Evolutionary conservation across 2,113 vertebrate genomes (phyloP).

Genomic region (Stercorarius parasiticus): DNA sequence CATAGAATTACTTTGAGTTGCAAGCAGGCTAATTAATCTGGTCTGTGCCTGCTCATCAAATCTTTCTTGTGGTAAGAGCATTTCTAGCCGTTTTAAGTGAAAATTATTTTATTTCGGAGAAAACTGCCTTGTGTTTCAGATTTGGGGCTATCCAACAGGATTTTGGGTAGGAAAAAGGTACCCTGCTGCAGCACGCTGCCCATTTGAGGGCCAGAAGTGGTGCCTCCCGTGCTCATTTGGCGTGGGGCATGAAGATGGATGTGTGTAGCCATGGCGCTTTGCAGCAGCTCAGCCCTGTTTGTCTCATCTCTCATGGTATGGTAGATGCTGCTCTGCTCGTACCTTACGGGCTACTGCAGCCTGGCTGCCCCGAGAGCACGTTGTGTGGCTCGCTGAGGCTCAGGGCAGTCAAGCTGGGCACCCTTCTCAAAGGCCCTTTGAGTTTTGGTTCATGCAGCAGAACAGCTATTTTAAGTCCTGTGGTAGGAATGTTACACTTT

Average conservation of each 20-base stretch:
- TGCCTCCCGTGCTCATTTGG: accelerated
- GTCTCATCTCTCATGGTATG: not conserved
- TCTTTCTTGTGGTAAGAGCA: slow-evolving; percentile 38
- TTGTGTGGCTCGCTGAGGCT: not conserved
- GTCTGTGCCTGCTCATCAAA: slow-evolving; percentile 16
- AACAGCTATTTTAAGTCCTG: not conserved
- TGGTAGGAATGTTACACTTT: not conserved
- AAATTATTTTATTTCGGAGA: not conserved
- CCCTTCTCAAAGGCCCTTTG: not conserved
- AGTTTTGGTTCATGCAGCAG: not conserved
- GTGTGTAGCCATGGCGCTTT: accelerated
- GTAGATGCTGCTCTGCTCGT: not conserved
- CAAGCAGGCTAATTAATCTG: slow-evolving; percentile 36
- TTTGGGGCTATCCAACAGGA: not conserved
- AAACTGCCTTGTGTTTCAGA: not conserved
- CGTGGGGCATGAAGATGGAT: accelerated
- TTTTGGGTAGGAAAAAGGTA: not conserved
- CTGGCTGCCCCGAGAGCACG: not conserved
- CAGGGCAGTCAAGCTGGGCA: not conserved
- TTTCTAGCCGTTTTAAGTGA: not conserved
- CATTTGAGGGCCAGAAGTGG: not conserved
- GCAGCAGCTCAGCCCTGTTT: not conserved
- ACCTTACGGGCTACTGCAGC: not conserved
- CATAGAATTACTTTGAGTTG: not conserved
- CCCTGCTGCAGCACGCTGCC: not conserved